Base-by-base conservation (phyloP, 1,140 invertebrate genomes). In the Trichogramma pretiosum region DNA sequence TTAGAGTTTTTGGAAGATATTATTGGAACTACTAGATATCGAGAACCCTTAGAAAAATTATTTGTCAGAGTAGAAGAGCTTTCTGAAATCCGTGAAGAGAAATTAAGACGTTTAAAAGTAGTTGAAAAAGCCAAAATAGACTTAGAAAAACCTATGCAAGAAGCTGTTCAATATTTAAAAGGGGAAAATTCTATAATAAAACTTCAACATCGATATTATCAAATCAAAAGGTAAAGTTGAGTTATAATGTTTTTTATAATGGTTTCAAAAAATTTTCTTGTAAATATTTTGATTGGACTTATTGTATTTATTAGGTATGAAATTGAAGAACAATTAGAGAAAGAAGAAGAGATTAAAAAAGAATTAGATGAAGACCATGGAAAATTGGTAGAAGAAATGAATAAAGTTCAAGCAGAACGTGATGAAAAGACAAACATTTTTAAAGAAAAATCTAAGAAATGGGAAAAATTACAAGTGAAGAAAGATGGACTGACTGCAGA, bases 1-100 rank as follows among this genome's bases (percentile, higher is more conserved):
- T 70, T 99, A 22, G 96, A 99, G 67, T 99, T 95, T 73, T 74
- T 99, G 13, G 97, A 99, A 73, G 96, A 99, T 65, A 97, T 99
- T 50, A 91, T 99, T 62, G 97, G 96, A 0, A 94, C 91, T 0
- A 83, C 82, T 19, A 78, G 94, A 41, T 96, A 85, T 56, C 88
- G 87, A 67, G 82, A 86, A 63, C 92, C 93, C 0, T 79, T 98
- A 43, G 80, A 84, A 54, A 80, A 88, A 60, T 72, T 99, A 16
- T 71, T 75, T 22, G 74, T 81, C 24, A 81, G 81, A 57, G 81
- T 94, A 3, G 89, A 95, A 56, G 70, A 82, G 28, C 70, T 93
- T 17, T 83, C 82, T 34, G 88, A 93, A 56, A 74, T 82, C 55
- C 74, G 89, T 28, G 78, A 81, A 38, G 89, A 94, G 68, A 96